Evolutionary conservation across 1,140 invertebrate species (phyloP), one percentile per base, ranked within the genome.

Genomic region (Procambarus clarkii): DNA sequence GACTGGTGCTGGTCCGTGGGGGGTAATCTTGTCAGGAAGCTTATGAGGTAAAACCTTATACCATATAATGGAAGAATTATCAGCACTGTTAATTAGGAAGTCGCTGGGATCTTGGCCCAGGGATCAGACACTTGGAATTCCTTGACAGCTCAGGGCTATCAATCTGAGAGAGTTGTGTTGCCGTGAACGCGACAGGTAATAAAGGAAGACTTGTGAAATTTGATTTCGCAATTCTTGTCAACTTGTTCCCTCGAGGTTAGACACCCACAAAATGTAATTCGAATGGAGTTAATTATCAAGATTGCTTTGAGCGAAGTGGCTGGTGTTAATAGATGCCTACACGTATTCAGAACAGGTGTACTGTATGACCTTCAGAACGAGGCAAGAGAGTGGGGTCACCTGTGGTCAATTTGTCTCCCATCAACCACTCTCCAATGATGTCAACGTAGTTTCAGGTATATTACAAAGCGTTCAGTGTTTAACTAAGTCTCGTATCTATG

Each of bases 1-100:
- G 46, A 74, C 44, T 54, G 24, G n/a, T 77, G 85, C 15, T 76
- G 34, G n/a, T 82, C n/a, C 54, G 80, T 82, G 80, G 34, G 71
- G 48, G 64, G 71, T 58, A 60, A 78, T 78, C 85, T 86, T 79
- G 48, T 60, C 50, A 79, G 74, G 85, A 86, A 86, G 71, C 85
- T 50, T 86, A 50, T n/a, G 85, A 86, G 85, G 76, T 78, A 86
- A 77, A 54, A 86, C 85, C 85, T 86, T 86, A 86, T 77, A 44
- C 74, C 74, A 77, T 86, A 50, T 86, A 86, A 86, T 86, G 85
- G 85, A 87, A 87, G 85, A 87, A 87, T 87, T n/a, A 54, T 87
- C 85, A 77, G 85, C 85, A 87, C 48, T 79, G 76, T 44, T 50
- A 50, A 58, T 45, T 24, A 86, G 85, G 85, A n/a, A 44, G 81